Conservation (phyloP, 1,140 invertebrate genomes). For the Euura saliciscinereae region DNA sequence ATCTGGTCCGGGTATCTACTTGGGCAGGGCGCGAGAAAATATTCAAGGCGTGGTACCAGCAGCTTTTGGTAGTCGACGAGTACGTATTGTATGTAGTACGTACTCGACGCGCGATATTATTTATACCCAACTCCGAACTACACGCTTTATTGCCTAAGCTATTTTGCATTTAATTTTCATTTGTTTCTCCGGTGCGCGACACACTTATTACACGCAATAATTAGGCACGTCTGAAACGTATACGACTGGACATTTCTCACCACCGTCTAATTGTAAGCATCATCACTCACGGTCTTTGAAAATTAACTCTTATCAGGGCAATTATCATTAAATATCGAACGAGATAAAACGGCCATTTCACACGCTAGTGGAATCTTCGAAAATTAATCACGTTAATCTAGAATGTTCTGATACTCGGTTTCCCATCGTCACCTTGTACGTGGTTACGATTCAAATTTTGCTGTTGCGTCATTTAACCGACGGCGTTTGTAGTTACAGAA, state of each 20-base stretch:
- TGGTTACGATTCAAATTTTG: background rate
- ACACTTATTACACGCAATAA: too few relatives aligned
- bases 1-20: background rate
- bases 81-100: background rate
- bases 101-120: background rate
- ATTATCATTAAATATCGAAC: too few relatives aligned
- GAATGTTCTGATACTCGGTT: too few relatives aligned
- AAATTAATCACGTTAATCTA: too few relatives aligned
- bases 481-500: background rate
- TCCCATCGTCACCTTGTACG: too few relatives aligned
- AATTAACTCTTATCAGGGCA: too few relatives aligned
- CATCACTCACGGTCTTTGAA: too few relatives aligned
- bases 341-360: too few relatives aligned
- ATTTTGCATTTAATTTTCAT: constrained; percentile 3
- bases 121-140: background rate
- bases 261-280: too few relatives aligned
- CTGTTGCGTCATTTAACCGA: background rate
- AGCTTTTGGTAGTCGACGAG: background rate
- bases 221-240: too few relatives aligned
- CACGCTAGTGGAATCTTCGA: too few relatives aligned
- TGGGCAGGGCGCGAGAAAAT: background rate
- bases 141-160: background rate
- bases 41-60: constrained; percentile 1
- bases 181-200: background rate
- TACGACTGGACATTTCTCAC: too few relatives aligned